Conservation (phyloP, 23 tunicate genomes). For the Halocynthia aurantium region DNA sequence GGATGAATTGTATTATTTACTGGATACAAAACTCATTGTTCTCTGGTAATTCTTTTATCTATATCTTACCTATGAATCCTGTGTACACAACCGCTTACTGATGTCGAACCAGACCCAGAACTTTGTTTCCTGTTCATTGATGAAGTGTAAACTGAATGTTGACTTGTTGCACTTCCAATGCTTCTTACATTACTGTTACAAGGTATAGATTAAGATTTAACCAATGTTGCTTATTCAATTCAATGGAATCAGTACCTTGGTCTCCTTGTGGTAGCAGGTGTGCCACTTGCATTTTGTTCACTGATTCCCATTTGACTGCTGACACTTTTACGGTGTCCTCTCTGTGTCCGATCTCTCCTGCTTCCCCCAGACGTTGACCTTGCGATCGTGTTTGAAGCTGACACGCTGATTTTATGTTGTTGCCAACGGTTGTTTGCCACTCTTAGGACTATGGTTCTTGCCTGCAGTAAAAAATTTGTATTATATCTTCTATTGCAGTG, state of each 20-base stretch:
- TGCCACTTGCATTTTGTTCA: slow-evolving; percentile 17
- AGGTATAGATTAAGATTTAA: background rate
- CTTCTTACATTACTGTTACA: slow-evolving; percentile 12
- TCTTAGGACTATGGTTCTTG: slow-evolving; percentile 35
- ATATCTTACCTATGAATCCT: slow-evolving; percentile 28
- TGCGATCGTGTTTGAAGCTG: slow-evolving; percentile 31
- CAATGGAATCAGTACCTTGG: background rate
- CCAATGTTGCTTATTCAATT: background rate
- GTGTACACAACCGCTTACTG: slow-evolving; percentile 27
- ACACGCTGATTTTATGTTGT: slow-evolving; percentile 46
- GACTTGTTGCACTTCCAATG: slow-evolving; percentile 34
- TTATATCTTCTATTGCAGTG: background rate
- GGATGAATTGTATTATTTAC: too few species aligned
- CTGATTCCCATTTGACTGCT: slow-evolving; percentile 41
- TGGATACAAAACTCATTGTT: too few species aligned
- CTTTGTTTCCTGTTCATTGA: slow-evolving; percentile 33
- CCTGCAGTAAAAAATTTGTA: background rate
- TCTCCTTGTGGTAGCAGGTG: slow-evolving; percentile 9
- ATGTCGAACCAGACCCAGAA: slow-evolving; percentile 43
- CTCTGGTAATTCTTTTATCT: background rate
- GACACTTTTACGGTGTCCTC: slow-evolving; percentile 30
- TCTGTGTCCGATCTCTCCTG: slow-evolving; percentile 10
- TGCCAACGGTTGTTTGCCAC: slow-evolving; percentile 59
- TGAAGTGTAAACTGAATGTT: slow-evolving; percentile 39
- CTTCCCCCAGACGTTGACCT: slow-evolving; percentile 34